Evolutionary conservation across 2,113 vertebrate genomes (phyloP).

Genomic region (Pteropus alecto): DNA sequence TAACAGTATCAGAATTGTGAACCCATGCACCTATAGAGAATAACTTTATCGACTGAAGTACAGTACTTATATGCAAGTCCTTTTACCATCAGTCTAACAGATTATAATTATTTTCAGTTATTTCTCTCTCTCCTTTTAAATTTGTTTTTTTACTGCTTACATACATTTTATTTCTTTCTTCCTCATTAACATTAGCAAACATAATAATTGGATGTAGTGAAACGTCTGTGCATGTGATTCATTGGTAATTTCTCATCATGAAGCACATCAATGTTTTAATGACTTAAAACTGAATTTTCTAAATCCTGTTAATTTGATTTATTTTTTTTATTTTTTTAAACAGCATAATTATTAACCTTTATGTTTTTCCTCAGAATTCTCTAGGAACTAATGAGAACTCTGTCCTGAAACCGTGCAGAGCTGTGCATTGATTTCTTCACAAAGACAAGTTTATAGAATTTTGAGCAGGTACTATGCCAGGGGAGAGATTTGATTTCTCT

Average conservation of each 20-base stretch:
- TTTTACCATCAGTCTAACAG: neutral
- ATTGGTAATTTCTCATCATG: neutral
- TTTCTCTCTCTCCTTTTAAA: neutral
- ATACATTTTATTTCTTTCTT: neutral
- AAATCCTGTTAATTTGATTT: neutral
- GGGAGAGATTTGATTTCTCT: constrained; percentile 5
- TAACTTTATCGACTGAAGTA: too few species aligned
- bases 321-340: neutral
- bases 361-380: neutral
- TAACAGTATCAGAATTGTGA: neutral
- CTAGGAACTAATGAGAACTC: neutral
- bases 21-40: neutral
- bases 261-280: neutral
- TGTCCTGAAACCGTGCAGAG: neutral
- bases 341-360: neutral
- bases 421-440: neutral
- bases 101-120: neutral
- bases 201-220: neutral
- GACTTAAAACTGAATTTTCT: neutral
- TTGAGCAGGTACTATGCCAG: neutral
- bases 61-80: neutral
- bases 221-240: neutral
- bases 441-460: neutral
- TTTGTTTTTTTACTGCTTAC: neutral
- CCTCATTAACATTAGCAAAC: neutral